Conservation (phyloP, 1,140 invertebrate species). For the Oryctes rhinoceros region DNA sequence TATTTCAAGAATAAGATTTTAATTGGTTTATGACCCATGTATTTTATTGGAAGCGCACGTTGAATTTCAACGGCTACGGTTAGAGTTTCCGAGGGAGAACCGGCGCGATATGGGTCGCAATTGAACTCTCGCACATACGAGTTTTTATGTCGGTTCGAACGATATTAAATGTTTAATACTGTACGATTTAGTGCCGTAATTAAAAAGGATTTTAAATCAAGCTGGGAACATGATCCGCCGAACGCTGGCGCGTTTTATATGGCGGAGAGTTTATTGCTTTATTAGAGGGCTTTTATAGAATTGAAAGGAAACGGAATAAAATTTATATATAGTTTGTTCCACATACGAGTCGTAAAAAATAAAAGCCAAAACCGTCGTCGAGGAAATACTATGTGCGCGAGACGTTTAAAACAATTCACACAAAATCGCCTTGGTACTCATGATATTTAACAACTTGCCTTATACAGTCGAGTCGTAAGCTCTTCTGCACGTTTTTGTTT, state of each 20-base stretch:
- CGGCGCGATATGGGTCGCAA: neutral
- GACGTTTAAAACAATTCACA: neutral
- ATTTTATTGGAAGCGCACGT: conserved; percentile 29
- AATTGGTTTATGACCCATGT: conserved; percentile 33
- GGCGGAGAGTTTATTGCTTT: conserved; percentile 30
- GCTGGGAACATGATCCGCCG: conserved; percentile 12
- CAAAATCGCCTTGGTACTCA: neutral
- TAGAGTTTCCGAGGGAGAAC: neutral
- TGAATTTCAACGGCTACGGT: neutral
- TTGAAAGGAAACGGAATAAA: conserved; percentile 24
- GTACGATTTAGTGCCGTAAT: conserved; percentile 32
- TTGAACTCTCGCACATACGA: neutral
- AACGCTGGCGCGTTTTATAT: conserved; percentile 15
- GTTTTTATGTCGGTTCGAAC: conserved; percentile 36
- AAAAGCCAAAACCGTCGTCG: conserved; percentile 1
- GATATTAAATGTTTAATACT: conserved; percentile 31
- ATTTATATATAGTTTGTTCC: conserved; percentile 26
- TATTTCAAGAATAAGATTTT: conserved; percentile 35
- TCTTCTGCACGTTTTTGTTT: too few species aligned
- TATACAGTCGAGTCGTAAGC: too few species aligned
- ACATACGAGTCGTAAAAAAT: conserved; percentile 8
- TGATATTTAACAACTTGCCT: neutral
- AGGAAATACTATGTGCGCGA: neutral
- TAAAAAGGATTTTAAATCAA: conserved; percentile 38
- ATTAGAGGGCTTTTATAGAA: conserved; percentile 36